Base-by-base conservation (phyloP, 2,797 vertebrate genomes). In the Peromyscus eremicus region DNA sequence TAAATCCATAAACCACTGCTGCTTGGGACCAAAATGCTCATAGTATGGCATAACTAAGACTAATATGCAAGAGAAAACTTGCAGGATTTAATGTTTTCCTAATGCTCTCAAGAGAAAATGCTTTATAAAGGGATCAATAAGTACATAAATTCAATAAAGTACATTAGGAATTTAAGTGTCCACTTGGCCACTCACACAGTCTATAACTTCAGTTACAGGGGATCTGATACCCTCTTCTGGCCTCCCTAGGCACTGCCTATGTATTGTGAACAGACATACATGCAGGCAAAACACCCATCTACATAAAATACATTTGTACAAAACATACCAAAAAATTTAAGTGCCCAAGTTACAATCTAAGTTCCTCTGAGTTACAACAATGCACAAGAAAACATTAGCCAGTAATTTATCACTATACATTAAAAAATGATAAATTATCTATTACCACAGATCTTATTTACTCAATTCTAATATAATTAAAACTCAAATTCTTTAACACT, bases 91-190 rank as follows among this genome's bases (percentile, higher is more conserved):
- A 76, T 49, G 1, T 93, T 97, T 96, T 94, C 89, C 37, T 75
- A 95, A 79, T 66, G 16, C 57, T 13, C 46, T 95, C 29, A 25
- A 80, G 7, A 23, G 57, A 3, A 60, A 94, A 89, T 86, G 9
- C 34, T 79, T 94, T 89, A 55, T 62, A 19, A 81, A 70, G 19
- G 21, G 5, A 43, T 46, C 34, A 92, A 66, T 80, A 77, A 84
- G 71, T 92, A 83, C 8, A 62, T 77, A 49, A 90, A n/a, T 86
- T 94, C 49, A 2, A 94, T 68, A 89, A 97, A 95, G 88, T 95
- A 75, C 57, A 73, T 64, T 92, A 55, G 62, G 29, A 32, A 84
- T 19, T 64, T 84, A 19, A 70, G 5, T 68, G 64, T 52, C 66
- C 40, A 21, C 29, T 34, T 49, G 40, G 62, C 2, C 1, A 37